Conservation (phyloP, 2,113 vertebrate species). For the Hydropotes inermis region DNA sequence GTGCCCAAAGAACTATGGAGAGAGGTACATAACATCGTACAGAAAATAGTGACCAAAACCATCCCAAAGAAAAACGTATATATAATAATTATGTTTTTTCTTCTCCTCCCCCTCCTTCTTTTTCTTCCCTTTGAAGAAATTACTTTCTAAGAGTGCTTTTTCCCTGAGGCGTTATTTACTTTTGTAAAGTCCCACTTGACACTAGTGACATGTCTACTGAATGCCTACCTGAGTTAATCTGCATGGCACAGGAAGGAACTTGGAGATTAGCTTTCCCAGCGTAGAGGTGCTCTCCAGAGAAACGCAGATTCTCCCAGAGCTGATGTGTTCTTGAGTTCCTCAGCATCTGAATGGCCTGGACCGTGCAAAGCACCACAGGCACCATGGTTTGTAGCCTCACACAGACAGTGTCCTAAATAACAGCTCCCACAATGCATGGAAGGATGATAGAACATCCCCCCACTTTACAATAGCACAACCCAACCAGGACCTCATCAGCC, state of each 20-base stretch:
- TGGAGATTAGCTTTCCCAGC: not conserved
- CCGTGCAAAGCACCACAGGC: fast-evolving
- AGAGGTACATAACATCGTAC: not conserved
- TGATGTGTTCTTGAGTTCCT: not conserved
- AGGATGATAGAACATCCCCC: not conserved
- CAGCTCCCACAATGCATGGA: not conserved
- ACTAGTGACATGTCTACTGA: not conserved
- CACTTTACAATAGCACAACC: not conserved
- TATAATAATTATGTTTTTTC: not conserved
- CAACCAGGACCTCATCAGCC: not conserved
- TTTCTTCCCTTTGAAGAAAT: not conserved
- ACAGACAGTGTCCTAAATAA: not conserved
- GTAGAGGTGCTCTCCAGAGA: not conserved
- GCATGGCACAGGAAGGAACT: not conserved
- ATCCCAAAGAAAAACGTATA: not conserved
- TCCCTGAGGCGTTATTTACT: not conserved
- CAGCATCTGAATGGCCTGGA: not conserved
- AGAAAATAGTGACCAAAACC: not conserved
- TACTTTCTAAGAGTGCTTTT: not conserved
- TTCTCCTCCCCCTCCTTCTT: not conserved
- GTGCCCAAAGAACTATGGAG: not conserved
- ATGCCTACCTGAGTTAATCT: not conserved
- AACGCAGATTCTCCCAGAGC: not conserved
- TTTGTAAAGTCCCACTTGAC: not conserved
- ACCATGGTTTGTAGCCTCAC: not conserved